Evolutionary conservation across 2,797 vertebrate species (phyloP).

Genomic region (Myotis vivesi): DNA sequence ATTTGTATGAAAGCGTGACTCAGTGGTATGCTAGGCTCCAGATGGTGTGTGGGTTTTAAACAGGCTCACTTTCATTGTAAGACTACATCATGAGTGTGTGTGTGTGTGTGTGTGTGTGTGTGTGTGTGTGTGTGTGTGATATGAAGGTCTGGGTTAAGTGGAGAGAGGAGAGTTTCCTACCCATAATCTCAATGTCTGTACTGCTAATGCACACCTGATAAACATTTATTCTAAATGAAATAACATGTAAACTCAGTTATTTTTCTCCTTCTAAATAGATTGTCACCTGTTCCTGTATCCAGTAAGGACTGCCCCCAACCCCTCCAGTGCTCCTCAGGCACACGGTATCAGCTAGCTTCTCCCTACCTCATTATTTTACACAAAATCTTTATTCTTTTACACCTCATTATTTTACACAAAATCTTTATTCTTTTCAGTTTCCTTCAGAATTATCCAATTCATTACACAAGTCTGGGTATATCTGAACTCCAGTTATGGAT

Average conservation of each 20-base stretch:
- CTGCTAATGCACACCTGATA: not conserved
- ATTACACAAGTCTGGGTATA: not conserved
- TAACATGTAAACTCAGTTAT: not conserved
- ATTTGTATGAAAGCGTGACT: not conserved
- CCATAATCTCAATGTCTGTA: not conserved
- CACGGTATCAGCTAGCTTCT: not conserved
- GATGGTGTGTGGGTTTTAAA: not conserved
- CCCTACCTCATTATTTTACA: not conserved
- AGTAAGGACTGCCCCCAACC: not conserved
- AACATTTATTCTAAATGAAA: not conserved
- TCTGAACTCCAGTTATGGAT: not conserved
- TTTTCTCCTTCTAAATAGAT: not conserved
- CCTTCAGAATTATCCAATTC: not conserved
- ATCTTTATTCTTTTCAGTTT: not conserved
- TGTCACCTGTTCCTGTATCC: not conserved
- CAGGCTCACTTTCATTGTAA: not conserved
- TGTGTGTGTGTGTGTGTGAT: not conserved
- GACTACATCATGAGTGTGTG: not conserved
- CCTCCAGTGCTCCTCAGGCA: rapidly evolving
- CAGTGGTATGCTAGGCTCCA: not conserved
- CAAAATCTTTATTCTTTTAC: not conserved
- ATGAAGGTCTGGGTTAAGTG: not conserved
- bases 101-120: too few species aligned
- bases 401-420: not conserved
- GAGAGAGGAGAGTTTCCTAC: not conserved